Conservation (phyloP, 2,797 vertebrate species). For the Enteromius radiatus region DNA sequence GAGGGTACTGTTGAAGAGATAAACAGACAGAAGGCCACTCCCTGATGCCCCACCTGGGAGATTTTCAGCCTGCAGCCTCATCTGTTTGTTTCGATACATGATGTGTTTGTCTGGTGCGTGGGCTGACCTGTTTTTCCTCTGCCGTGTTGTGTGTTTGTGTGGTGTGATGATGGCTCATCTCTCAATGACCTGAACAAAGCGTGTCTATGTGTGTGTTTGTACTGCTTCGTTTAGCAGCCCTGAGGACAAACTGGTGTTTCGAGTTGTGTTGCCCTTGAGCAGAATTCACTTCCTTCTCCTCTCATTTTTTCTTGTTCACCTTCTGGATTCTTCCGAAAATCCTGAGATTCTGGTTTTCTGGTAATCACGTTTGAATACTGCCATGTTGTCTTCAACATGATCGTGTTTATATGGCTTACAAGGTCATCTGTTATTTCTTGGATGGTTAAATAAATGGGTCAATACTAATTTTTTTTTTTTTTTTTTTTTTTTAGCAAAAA, state of each 20-base stretch:
- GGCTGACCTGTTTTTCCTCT: slow-evolving; percentile 46
- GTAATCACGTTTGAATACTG: not conserved
- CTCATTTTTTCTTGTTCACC: not conserved
- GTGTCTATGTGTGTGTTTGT: slow-evolving; percentile 32
- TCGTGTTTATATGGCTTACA: not conserved
- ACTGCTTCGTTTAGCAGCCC: slow-evolving; percentile 35
- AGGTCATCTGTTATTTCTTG: not conserved
- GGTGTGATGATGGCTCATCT: slow-evolving; percentile 19
- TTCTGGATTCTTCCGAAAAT: not conserved
- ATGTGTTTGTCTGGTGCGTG: slow-evolving; percentile 37
- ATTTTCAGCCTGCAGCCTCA: slow-evolving; percentile 8
- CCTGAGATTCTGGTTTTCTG: not conserved
- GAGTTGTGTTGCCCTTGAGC: slow-evolving; percentile 40
- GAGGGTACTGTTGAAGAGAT: slow-evolving; percentile 8
- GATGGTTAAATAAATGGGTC: slow-evolving; percentile 6
- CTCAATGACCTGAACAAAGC: slow-evolving; percentile 5
- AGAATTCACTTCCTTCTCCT: slow-evolving; percentile 31
- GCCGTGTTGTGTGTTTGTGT: slow-evolving; percentile 18
- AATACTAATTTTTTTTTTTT: not conserved
- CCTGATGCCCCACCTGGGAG: not conserved
- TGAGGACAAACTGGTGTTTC: slow-evolving; percentile 47
- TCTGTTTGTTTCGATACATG: slow-evolving; percentile 38
- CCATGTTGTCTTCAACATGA: not conserved
- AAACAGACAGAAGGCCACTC: slow-evolving; percentile 13
- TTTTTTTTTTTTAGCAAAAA: not conserved